Evolutionary conservation across 1,140 invertebrate species (phyloP).

Genomic region (Aricia agestis): DNA sequence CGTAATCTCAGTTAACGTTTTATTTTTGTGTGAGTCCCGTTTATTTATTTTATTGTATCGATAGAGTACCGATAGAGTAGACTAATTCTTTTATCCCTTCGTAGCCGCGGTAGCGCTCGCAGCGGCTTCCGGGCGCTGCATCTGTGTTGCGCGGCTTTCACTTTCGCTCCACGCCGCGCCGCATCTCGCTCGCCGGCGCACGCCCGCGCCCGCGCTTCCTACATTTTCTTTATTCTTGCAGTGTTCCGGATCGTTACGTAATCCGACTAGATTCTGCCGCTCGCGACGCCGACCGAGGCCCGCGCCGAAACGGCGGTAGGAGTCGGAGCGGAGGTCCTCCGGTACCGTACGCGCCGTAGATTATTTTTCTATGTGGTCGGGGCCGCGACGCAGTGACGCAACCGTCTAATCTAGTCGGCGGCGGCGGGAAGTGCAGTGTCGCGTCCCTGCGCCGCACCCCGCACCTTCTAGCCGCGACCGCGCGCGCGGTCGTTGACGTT

Average conservation of each 20-base stretch:
- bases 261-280: conserved; percentile 18
- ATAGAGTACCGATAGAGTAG: conserved; percentile 10
- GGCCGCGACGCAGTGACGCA: conserved; percentile 61
- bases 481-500: conserved; percentile 71
- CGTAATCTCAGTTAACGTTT: neutral
- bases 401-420: conserved; percentile 73
- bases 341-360: conserved; percentile 29
- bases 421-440: conserved; percentile 75
- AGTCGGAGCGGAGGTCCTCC: neutral
- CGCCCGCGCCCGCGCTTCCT: conserved; percentile 52
- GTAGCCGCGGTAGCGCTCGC: conserved; percentile 45
- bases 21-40: neutral
- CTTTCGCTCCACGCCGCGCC: conserved; percentile 61
- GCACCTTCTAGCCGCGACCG: conserved; percentile 61
- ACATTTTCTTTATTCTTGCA: conserved; percentile 48
- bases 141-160: conserved; percentile 67
- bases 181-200: conserved; percentile 57
- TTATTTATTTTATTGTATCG: neutral
- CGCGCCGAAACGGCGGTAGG: neutral
- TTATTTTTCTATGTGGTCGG: conserved; percentile 52
- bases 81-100: conserved; percentile 48
- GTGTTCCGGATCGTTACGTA: conserved; percentile 44
- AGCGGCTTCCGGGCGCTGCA: conserved; percentile 65
- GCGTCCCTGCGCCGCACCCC: conserved; percentile 66
- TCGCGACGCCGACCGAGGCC: neutral